Evolutionary conservation across 92 coral and sea anemone genomes (phyloP).

Genomic region (Palythoa grandis): DNA sequence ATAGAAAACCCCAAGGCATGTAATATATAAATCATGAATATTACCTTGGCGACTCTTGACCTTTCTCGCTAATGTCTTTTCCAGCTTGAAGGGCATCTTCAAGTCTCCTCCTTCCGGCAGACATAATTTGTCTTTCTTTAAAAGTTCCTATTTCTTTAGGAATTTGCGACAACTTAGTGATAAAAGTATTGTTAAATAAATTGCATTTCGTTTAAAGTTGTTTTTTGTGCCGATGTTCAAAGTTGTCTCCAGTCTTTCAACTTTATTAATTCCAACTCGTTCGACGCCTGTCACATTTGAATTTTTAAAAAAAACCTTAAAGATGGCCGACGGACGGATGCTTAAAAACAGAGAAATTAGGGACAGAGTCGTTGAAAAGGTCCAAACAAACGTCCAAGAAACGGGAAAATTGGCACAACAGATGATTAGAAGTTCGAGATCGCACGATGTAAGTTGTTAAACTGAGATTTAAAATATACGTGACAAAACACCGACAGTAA

Average conservation of each 20-base stretch:
- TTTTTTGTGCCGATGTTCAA: neutral
- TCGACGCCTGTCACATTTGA: conserved; percentile 5
- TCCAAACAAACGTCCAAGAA: conserved; percentile 72
- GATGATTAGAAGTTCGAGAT: conserved; percentile 75
- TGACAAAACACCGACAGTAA: too few relatives aligned
- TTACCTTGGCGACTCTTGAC: conserved; percentile 50
- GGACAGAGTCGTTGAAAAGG: conserved; percentile 71
- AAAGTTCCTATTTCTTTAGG: neutral
- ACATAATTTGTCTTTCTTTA: conserved; percentile 52
- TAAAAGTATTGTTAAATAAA: neutral
- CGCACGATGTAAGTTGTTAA: conserved; percentile 68
- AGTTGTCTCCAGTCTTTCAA: conserved; percentile 24
- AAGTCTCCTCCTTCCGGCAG: conserved; percentile 90
- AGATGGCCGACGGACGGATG: conserved; percentile 59
- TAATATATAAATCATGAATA: neutral
- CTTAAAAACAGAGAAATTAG: conserved; percentile 67
- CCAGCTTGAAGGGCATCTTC: conserved; percentile 94
- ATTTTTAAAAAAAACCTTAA: neutral
- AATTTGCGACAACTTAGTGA: neutral
- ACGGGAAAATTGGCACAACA: conserved; percentile 82
- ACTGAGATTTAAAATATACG: neutral
- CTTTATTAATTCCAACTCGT: neutral
- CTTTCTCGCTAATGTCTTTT: conserved; percentile 66
- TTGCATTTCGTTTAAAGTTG: neutral
- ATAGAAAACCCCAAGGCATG: neutral